Percentiles rank a stretch among this genome's conserved stretches.
Conservation (phyloP, 2,888 invertebrate species). For the Cerastoderma edule region DNA sequence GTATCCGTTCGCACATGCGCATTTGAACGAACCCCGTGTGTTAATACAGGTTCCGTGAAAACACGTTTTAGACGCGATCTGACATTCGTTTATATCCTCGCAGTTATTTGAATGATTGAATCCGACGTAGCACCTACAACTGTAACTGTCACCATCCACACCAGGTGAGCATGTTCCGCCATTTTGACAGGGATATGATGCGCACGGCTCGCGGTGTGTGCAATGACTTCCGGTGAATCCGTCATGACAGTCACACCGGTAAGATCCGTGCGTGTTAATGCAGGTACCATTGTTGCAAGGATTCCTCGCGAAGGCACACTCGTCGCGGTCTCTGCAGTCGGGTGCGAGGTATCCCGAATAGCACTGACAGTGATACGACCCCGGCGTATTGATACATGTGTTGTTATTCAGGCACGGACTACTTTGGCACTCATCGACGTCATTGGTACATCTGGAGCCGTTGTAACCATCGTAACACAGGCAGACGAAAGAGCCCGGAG, state of each 20-base stretch:
- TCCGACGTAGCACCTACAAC: constrained; percentile 49
- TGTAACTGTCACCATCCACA: constrained; percentile 42
- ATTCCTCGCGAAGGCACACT: constrained; percentile 14
- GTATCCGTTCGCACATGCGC: constrained; percentile 33
- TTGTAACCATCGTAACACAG: neutral
- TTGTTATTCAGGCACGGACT: constrained; percentile 21
- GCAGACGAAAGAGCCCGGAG: neutral
- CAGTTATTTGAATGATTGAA: constrained; percentile 44
- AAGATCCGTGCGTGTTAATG: constrained; percentile 28
- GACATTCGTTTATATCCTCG: constrained; percentile 67
- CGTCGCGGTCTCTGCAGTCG: constrained; percentile 27
- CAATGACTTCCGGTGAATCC: constrained; percentile 53
- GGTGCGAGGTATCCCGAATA: constrained; percentile 17
- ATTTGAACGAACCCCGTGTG: constrained; percentile 38
- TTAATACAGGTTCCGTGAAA: constrained; percentile 46
- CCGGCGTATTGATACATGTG: constrained; percentile 11
- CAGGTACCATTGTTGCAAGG: constrained; percentile 23
- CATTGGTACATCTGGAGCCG: neutral
- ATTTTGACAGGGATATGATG: constrained; percentile 37
- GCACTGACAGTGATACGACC: constrained; percentile 10
- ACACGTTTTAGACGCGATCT: constrained; percentile 27
- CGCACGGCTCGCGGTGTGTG: constrained; percentile 51
- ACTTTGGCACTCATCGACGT: constrained; percentile 8
- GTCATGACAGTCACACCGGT: constrained; percentile 22
- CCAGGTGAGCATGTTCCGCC: constrained; percentile 36